These are phyloP conservation scores for Pseudanteris insignis DNA, from an alignment of 2,888 invertebrate genomes.

Conservation along the genomic window DNA sequence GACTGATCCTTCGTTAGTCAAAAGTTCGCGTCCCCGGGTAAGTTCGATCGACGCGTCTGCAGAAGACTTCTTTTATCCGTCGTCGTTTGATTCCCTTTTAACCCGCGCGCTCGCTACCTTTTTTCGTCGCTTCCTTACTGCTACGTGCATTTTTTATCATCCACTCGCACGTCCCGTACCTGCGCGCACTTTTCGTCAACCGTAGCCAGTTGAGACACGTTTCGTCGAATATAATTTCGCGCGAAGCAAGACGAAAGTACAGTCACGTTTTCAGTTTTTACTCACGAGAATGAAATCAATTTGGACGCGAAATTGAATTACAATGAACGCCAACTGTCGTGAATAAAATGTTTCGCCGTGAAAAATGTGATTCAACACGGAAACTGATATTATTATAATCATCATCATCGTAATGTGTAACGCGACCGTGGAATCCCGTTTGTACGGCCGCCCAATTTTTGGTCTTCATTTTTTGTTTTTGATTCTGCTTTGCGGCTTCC, in stretches of 20 bases:
- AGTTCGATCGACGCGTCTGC: constrained; percentile 21
- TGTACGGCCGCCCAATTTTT: too few relatives aligned
- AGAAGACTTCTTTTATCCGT: constrained; percentile 22
- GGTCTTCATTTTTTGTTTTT: too few relatives aligned
- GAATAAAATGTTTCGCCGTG: constrained; percentile 42
- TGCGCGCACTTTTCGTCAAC: constrained; percentile 6
- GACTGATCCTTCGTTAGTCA: constrained; percentile 43
- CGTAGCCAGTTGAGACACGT: constrained; percentile 39
- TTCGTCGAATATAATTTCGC: constrained; percentile 44
- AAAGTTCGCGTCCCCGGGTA: constrained; percentile 22
- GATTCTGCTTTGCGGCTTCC: too few relatives aligned
- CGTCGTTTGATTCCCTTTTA: too few relatives aligned
- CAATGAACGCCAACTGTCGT: constrained; percentile 44
- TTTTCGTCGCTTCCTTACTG: neutral
- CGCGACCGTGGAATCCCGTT: too few relatives aligned
- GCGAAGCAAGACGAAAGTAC: constrained; percentile 43
- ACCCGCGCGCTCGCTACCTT: neutral
- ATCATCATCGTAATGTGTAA: constrained; percentile 31
- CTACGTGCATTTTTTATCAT: too few relatives aligned
- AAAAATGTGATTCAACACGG: constrained; percentile 39
- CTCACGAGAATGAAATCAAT: constrained; percentile 45
- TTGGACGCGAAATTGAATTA: constrained; percentile 46
- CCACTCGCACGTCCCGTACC: too few relatives aligned
- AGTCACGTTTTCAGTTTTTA: constrained; percentile 47
- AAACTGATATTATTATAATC: constrained; percentile 38